Evolutionary conservation across 2,797 vertebrate genomes (phyloP), one percentile per base, ranked within the genome.

Genomic region (Microctenopoma stevenorrisi): DNA sequence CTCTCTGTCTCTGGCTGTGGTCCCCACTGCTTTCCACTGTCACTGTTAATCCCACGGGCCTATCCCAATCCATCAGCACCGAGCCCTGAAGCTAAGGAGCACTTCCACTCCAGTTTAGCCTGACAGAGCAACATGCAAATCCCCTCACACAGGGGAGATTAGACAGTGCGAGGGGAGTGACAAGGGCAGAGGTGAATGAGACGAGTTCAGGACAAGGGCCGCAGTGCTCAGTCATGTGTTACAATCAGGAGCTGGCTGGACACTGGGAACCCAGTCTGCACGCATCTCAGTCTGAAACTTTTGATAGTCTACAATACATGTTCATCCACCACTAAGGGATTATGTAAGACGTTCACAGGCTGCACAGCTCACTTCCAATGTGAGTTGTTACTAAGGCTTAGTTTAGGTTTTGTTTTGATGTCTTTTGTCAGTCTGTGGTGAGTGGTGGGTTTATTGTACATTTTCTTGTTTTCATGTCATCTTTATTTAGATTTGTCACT

Each of bases 41-140:
- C 89, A 74, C 81, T 9, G 86, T 74, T 84, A 79, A 83, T 86
- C 82, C 83, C 82, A 64, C 0, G 51, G 73, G 73, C 71, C 58
- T 72, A 54, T 79, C 82, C 83, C 77, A 49, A 42, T 85, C 83
- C 78, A 85, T 87, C 87, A 84, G 69, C 11, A 61, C 76, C 22
- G 57, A 76, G 56, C 72, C 48, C 61, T 57, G 3, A 47, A 78
- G 67, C 77, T 81, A 71, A 9, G 58, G 48, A 68, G 76, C 37
- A 6, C 72, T 76, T 80, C 70, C 61, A 66, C 72, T 83, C 77
- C 43, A 64, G 74, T 78, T 84, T 72, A 79, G 68, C 72, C 77
- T 86, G 84, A 88, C 82, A 72, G 79, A 71, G 68, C 76, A 72
- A 68, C 83, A 80, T 79, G 81, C 86, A 86, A 82, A 83, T 80